Conservation (phyloP, 2,113 vertebrate species). For the Hippocampus mohnikei region DNA sequence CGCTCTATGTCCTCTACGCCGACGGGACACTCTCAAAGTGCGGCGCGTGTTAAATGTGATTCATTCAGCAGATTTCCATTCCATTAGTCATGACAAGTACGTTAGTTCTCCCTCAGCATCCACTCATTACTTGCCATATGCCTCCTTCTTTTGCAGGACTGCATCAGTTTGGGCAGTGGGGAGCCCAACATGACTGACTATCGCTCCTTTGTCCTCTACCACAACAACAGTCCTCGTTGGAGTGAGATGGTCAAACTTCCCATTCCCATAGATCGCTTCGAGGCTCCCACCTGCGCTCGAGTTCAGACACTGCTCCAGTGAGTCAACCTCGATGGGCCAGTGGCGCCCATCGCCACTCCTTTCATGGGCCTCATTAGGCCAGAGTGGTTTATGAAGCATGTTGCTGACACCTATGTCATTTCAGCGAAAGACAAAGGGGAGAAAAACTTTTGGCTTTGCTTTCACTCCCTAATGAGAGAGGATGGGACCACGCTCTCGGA, state of each 20-base stretch:
- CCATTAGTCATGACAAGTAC: constrained; percentile 9
- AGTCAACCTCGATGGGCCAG: constrained; percentile 56
- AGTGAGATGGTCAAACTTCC: constrained; percentile 91
- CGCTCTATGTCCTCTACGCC: constrained; percentile 86
- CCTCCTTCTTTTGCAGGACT: constrained; percentile 76
- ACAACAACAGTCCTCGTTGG: constrained; percentile 94
- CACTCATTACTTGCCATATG: background rate
- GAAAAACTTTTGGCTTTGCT: constrained; percentile 95
- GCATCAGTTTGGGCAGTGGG: constrained; percentile 89
- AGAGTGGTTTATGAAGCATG: constrained; percentile 14
- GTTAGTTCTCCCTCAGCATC: constrained; percentile 7
- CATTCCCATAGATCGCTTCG: constrained; percentile 92
- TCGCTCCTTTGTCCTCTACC: constrained; percentile 93
- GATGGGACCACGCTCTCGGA: constrained; percentile 93
- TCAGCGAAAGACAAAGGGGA: constrained; percentile 96
- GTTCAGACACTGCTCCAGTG: constrained; percentile 96
- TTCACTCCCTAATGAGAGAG: constrained; percentile 97
- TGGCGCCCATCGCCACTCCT: constrained; percentile 22
- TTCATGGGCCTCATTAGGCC: constrained; percentile 7
- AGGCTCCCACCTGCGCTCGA: constrained; percentile 92
- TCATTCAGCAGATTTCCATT: constrained; percentile 14
- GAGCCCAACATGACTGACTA: constrained; percentile 85
- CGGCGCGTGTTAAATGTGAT: constrained; percentile 25
- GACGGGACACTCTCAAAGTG: constrained; percentile 91
- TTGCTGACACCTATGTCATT: constrained; percentile 22